Conservation (phyloP, 2,888 invertebrate genomes). For the Pyralis farinalis region DNA sequence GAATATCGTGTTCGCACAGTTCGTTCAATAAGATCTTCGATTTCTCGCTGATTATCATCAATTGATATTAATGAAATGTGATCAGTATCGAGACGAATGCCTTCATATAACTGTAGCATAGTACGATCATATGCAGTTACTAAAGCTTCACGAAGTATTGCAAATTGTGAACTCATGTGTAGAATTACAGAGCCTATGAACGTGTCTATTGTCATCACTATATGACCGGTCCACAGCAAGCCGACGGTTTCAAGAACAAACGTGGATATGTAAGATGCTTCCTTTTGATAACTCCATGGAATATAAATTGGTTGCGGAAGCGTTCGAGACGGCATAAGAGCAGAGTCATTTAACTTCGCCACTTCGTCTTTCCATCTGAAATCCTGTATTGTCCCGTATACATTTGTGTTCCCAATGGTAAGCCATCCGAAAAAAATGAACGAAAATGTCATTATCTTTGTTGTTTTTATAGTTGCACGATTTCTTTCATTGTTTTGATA, state of each 20-base stretch:
- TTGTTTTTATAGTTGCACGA: conserved; percentile 44
- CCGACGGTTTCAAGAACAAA: conserved; percentile 63
- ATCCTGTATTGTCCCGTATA: conserved; percentile 62
- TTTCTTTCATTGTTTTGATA: conserved; percentile 58
- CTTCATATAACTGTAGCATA: conserved; percentile 37
- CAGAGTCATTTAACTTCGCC: conserved; percentile 42
- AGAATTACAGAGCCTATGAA: conserved; percentile 67
- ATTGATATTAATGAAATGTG: conserved; percentile 14
- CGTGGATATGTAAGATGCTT: conserved; percentile 52
- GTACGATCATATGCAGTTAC: conserved; percentile 58
- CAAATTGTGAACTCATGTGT: conserved; percentile 68
- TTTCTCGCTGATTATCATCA: conserved; percentile 15
- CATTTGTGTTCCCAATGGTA: conserved; percentile 61
- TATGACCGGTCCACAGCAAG: conserved; percentile 70
- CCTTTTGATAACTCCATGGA: conserved; percentile 67
- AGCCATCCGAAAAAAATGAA: conserved; percentile 71
- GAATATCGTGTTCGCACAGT: conserved; percentile 40
- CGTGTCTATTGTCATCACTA: conserved; percentile 70
- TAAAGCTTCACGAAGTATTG: conserved; percentile 57
- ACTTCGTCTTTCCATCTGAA: conserved; percentile 54
- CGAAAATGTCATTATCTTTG: conserved; percentile 51
- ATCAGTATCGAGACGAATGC: conserved; percentile 22
- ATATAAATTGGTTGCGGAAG: conserved; percentile 70
- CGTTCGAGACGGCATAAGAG: conserved; percentile 42
- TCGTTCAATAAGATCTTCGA: conserved; percentile 36